Evolutionary conservation across 2,113 vertebrate genomes (phyloP).

Genomic region (Butorides virescens): DNA sequence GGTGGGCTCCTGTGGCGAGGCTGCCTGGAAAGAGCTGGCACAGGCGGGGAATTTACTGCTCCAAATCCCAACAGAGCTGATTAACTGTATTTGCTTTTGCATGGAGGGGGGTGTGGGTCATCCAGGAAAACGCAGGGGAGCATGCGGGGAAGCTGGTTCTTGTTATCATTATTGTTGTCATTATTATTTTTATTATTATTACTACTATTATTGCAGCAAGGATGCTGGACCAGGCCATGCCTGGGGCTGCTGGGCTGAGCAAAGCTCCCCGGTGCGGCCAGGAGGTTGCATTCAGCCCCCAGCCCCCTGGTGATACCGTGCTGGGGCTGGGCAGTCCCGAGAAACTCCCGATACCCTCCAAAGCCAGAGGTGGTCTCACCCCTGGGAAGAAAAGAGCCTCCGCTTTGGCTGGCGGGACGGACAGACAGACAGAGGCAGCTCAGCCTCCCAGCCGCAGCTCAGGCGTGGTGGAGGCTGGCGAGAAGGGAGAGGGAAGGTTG

Average conservation of each 20-base stretch:
- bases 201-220: too few relatives aligned
- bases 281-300: background rate
- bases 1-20: background rate
- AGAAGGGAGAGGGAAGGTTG: background rate
- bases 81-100: background rate
- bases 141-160: background rate
- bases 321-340: background rate
- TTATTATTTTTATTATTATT: too few relatives aligned
- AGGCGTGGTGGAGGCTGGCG: rapidly evolving
- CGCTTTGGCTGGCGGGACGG: background rate
- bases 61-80: background rate
- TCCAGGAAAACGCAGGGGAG: background rate
- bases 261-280: background rate
- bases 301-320: rapidly evolving
- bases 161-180: too few relatives aligned
- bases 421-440: background rate
- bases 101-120: background rate
- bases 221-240: background rate
- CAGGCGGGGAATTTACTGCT: background rate
- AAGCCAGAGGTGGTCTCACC: too few relatives aligned
- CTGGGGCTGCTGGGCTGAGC: background rate
- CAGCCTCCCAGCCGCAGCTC: background rate
- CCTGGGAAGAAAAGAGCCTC: background rate
- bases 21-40: background rate
- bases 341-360: background rate